Evolutionary conservation across 2,797 vertebrate genomes (phyloP), one percentile per base, ranked within the genome.

Genomic region (Megalops cyprinoides): DNA sequence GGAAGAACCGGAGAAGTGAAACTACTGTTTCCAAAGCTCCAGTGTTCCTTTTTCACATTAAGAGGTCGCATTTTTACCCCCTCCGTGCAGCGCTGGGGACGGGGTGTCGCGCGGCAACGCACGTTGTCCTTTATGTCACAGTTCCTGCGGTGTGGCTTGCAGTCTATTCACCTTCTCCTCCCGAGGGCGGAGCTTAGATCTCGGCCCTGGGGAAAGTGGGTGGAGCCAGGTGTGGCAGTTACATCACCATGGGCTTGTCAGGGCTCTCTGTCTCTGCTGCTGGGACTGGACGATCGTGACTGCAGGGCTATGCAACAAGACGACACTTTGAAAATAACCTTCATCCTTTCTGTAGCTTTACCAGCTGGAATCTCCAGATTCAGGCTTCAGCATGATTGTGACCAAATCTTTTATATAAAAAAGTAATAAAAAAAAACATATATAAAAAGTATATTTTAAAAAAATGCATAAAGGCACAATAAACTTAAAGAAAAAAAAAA

Each of bases 221-320:
- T 58, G 39, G 81, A 60, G 65, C 79, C 31, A 65, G 79, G 53
- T 75, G 79, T 48, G 65, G 60, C 71, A 69, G 51, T 76, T 56
- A 75, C 79, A 65, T 65, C 55, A 76, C 81, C 53, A 62, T 65
- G 39, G 60, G 65, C 42, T 77, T 82, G 79, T 69, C 77, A 49
- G 85, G 81, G 79, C 79, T 85, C 81, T 79, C 85, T 53, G 69
- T 44, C 12, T 39, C 76, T 78, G 73, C 82, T 56, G 82, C 78
- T 83, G 79, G 78, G 78, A 81, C 82, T 86, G 78, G 31, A 82
- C 60, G 75, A 86, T 82, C 85, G 73, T 78, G 84, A 84, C 82
- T 82, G 89, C 91, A 94, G 95, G 96, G 95, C 96, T 97, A 96
- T 97, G 96, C 96, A 98, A 98, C 94, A 89, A 92, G 92, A 93